Evolutionary conservation across 2,797 vertebrate genomes (phyloP).

Genomic region (Syndactyla subalaris): DNA sequence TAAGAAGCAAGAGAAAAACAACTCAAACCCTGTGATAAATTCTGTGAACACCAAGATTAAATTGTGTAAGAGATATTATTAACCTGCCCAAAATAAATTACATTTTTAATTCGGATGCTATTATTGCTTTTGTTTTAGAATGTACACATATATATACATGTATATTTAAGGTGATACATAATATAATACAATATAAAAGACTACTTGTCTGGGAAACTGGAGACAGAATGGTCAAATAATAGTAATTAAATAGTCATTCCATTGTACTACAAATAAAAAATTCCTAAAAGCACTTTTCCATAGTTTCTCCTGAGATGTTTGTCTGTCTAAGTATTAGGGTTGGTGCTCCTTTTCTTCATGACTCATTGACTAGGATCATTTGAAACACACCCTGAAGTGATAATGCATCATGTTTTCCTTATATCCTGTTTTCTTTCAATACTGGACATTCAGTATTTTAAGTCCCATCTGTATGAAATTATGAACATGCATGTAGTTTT

Average conservation of each 20-base stretch:
- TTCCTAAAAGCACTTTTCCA: not conserved
- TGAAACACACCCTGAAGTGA: not conserved
- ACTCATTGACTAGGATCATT: not conserved
- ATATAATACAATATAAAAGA: not conserved
- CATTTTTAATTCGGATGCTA: not conserved
- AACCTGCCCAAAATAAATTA: not conserved
- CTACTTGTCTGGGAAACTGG: not conserved
- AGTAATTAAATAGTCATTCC: not conserved
- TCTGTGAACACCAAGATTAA: not conserved
- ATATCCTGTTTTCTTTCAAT: not conserved
- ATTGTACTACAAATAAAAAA: not conserved
- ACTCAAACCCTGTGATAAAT: not conserved
- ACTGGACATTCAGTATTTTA: not conserved
- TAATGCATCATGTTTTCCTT: not conserved
- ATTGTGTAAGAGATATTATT: not conserved
- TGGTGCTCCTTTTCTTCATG: not conserved
- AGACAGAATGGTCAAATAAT: not conserved
- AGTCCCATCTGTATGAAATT: not conserved
- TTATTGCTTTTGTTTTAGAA: not conserved
- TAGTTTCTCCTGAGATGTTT: not conserved
- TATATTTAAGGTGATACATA: not conserved
- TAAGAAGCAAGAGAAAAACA: not conserved
- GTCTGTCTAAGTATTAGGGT: not conserved
- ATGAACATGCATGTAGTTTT: not conserved
- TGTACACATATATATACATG: not conserved